Evolutionary conservation across 2,113 vertebrate genomes (phyloP), one percentile per base, ranked within the genome.

Genomic region (Chaetops frenatus): DNA sequence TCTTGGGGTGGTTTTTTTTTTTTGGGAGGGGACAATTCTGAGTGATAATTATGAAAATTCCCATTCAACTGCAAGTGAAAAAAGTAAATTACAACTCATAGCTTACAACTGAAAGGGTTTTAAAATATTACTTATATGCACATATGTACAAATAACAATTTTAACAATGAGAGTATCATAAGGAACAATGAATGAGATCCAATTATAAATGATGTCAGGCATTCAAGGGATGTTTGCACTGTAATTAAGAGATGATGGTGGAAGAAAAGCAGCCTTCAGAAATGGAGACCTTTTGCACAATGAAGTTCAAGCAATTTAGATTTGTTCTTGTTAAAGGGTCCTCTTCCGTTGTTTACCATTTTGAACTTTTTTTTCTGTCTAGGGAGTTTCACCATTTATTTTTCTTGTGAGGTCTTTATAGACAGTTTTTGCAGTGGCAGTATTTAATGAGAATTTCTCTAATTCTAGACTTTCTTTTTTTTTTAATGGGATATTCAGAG

Each of bases 231-330:
- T 0, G 0, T 56, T 85, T 83, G 77, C 74, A 78, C 51, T 83
- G 76, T 88, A 96, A 93, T 94, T 93, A 93, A 92, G 47, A 86
- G 56, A 92, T 67, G 67, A 69, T 8, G 2, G 24, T 60, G 12
- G 51, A 88, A 88, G 51, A 74, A 87, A 91, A 89, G 33, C 31
- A 88, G 53, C 51, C 62, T 88, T 95, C 76, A 64, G 57, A 92
- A 92, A 93, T 1, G 16, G 56, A 90, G 54, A 90, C 66, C 73
- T 95, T 79, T 85, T 76, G 40, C 54, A 91, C 82, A 94, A 64
- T 60, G 33, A 70, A 93, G 74, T 92, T 95, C 60, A 92, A 80
- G 53, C 21, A 82, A 86, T 83, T 85, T 70, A 78, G 78, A 90
- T 86, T 81, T 80, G 3, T 74, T 86, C 71, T 67, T 1, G 1